Conservation (phyloP, 2,113 vertebrate genomes). For the Centrocercus urophasianus region DNA sequence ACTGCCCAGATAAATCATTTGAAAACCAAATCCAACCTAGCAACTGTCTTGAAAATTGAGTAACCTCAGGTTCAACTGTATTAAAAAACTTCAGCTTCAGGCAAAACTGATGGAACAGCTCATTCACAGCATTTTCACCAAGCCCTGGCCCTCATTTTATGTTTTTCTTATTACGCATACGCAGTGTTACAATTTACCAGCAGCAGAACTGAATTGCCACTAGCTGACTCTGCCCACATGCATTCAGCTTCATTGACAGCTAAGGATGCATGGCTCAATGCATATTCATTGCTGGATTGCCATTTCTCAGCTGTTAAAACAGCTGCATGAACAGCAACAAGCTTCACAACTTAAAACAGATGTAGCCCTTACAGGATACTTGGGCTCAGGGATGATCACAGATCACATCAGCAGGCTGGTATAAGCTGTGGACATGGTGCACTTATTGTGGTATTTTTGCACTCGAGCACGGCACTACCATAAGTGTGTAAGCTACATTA, state of each 20-base stretch:
- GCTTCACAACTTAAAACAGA: not conserved
- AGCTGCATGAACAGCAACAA: not conserved
- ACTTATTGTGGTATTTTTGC: not conserved
- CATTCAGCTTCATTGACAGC: not conserved
- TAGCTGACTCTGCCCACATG: not conserved
- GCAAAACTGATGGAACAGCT: slow-evolving; percentile 31
- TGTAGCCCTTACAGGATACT: not conserved
- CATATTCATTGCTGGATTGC: not conserved
- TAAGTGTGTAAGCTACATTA: not conserved
- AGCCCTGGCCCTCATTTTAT: not conserved
- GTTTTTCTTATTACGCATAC: slow-evolving; percentile 18
- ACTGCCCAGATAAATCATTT: slow-evolving; percentile 8
- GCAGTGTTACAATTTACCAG: not conserved
- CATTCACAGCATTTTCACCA: not conserved
- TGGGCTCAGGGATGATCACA: rapidly evolving
- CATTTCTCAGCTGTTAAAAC: slow-evolving; percentile 33
- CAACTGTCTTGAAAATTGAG: slow-evolving; percentile 46
- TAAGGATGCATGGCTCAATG: not conserved
- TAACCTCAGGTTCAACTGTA: slow-evolving; percentile 52
- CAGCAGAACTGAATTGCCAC: not conserved
- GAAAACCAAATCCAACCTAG: not conserved
- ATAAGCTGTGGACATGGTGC: not conserved
- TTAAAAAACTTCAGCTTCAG: slow-evolving; percentile 46
- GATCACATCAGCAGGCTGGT: not conserved
- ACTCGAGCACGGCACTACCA: not conserved